Percentiles rank a stretch among this genome's conserved stretches.
Conservation (phyloP, 2,113 vertebrate species). For the Setophaga kirtlandii region DNA sequence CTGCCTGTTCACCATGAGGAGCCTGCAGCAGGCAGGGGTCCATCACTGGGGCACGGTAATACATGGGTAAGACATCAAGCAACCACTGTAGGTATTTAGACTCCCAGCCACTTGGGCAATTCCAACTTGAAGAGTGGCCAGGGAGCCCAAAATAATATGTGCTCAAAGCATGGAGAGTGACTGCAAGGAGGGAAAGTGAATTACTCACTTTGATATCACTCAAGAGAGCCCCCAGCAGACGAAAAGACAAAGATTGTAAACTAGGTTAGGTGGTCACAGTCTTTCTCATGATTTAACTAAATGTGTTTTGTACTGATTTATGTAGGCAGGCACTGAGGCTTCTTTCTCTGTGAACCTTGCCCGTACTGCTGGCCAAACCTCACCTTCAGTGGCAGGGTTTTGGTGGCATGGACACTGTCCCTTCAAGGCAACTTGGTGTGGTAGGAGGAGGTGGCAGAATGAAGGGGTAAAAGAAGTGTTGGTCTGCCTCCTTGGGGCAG, state of each 20-base stretch:
- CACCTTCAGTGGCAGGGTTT: background rate
- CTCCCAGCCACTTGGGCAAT: background rate
- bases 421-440: background rate
- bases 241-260: background rate
- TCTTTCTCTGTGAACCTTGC: background rate
- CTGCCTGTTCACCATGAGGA: background rate
- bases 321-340: background rate
- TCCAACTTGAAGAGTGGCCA: background rate
- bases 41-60: background rate
- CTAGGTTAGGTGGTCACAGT: background rate
- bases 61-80: accelerated
- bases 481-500: background rate
- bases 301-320: background rate
- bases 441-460: background rate
- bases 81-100: background rate
- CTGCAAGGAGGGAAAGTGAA: background rate
- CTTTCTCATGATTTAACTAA: background rate
- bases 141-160: background rate
- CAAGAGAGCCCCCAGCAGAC: background rate
- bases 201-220: background rate
- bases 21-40: background rate
- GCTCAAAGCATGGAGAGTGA: background rate
- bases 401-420: background rate
- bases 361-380: background rate
- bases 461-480: background rate